Conservation (phyloP, 2,888 invertebrate genomes). For the Agrypnus murinus region DNA sequence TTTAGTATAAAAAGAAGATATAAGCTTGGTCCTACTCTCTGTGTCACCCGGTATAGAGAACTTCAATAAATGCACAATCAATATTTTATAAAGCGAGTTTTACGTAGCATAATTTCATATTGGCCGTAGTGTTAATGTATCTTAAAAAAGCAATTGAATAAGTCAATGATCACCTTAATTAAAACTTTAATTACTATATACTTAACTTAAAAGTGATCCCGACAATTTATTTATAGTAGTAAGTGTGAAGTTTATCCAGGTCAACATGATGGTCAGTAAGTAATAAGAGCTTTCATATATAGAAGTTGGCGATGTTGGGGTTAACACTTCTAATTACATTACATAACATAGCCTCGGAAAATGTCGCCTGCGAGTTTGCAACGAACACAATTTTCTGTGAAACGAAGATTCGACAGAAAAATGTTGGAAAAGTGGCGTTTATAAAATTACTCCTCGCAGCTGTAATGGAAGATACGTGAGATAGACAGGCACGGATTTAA, state of each 20-base stretch:
- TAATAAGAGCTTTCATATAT: slow-evolving; percentile 34
- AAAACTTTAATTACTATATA: too few species aligned
- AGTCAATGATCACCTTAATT: too few species aligned
- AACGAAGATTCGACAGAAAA: slow-evolving; percentile 16
- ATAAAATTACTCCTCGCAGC: slow-evolving; percentile 19
- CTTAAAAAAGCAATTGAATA: too few species aligned
- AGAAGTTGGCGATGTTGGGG: not conserved
- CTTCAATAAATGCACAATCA: too few species aligned
- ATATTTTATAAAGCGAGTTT: too few species aligned
- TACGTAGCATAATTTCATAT: too few species aligned
- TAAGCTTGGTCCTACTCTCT: too few species aligned
- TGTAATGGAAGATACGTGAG: slow-evolving; percentile 17
- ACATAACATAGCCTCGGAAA: slow-evolving; percentile 15
- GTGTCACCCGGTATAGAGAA: too few species aligned
- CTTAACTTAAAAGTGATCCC: too few species aligned
- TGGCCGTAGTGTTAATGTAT: too few species aligned
- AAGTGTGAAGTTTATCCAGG: slow-evolving; percentile 25
- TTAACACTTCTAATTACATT: slow-evolving; percentile 29
- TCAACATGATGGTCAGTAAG: slow-evolving; percentile 25
- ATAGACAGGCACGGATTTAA: slow-evolving; percentile 16
- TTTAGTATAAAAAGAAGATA: too few species aligned
- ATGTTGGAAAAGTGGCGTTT: slow-evolving; percentile 10
- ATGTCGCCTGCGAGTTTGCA: slow-evolving; percentile 2
- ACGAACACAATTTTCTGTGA: not conserved
- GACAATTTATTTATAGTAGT: too few species aligned